A percentile compares a stretch with the other conserved stretches of the same genome.
These are phyloP conservation scores for Rhagologus leucostigma DNA, from an alignment of 2,113 vertebrate genomes.

Conservation along the genomic window DNA sequence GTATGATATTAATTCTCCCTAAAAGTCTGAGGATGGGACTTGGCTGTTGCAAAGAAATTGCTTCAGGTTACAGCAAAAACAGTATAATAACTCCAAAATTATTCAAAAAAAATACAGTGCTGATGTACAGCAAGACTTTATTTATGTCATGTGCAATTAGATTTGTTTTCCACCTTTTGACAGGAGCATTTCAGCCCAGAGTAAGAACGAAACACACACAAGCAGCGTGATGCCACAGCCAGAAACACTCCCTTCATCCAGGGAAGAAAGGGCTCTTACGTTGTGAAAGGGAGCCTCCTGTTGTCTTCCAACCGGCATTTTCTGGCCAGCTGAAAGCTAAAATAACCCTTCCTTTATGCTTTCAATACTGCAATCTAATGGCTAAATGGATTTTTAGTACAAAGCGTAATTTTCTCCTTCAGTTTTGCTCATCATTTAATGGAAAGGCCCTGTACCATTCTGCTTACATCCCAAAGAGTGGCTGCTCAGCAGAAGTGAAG, in stretches of 20 bases:
- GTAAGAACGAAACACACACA: background rate
- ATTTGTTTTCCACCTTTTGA: constrained; percentile 14
- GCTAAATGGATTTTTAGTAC: constrained; percentile 52
- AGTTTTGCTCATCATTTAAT: constrained; percentile 38
- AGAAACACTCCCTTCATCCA: constrained; percentile 3
- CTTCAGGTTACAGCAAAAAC: background rate
- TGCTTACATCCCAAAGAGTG: background rate
- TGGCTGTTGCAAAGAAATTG: background rate
- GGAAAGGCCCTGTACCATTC: background rate
- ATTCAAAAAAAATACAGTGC: background rate
- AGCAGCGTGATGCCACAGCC: constrained; percentile 9
- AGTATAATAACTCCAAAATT: background rate
- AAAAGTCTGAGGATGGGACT: background rate
- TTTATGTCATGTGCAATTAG: background rate
- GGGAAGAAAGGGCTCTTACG: constrained; percentile 34
- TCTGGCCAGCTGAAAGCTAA: constrained; percentile 44
- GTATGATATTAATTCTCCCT: background rate
- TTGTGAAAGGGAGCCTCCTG: constrained; percentile 59
- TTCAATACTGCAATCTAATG: background rate
- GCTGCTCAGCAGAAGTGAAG: background rate
- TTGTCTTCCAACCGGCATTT: constrained; percentile 44
- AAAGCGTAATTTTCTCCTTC: constrained; percentile 38
- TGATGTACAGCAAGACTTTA: background rate
- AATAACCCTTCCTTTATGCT: constrained; percentile 36
- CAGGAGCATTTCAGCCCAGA: background rate